Evolutionary conservation across 2,888 invertebrate species (phyloP).

Genomic region (Auanema sp.): DNA sequence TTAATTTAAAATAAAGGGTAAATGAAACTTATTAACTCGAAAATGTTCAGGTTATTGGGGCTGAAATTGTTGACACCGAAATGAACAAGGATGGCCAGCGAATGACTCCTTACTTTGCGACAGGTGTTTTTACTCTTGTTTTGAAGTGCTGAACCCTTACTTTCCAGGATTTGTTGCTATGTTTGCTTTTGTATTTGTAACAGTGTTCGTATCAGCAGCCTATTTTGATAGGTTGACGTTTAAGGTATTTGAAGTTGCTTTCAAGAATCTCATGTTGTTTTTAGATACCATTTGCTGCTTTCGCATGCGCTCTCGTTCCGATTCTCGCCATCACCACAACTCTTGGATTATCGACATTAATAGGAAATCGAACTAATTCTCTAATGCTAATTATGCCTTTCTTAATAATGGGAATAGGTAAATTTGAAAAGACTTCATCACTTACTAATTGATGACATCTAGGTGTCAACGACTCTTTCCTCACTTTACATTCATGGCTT

Average conservation of each 20-base stretch:
- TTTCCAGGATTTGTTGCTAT: conserved; percentile 15
- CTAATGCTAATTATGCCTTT: conserved; percentile 63
- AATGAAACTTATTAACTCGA: background rate
- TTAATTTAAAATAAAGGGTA: background rate
- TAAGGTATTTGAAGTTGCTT: background rate
- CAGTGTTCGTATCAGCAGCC: conserved; percentile 18
- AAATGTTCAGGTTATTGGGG: conserved; percentile 53
- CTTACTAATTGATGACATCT: background rate
- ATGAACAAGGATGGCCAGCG: conserved; percentile 61
- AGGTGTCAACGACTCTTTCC: conserved; percentile 62
- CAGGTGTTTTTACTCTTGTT: conserved; percentile 21
- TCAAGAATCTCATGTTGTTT: background rate
- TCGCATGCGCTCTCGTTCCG: conserved; percentile 53
- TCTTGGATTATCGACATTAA: conserved; percentile 50
- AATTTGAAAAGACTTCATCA: conserved; percentile 3
- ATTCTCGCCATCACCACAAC: conserved; percentile 56
- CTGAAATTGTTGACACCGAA: conserved; percentile 62
- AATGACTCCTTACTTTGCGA: conserved; percentile 57
- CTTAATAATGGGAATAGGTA: conserved; percentile 60
- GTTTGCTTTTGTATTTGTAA: conserved; percentile 23
- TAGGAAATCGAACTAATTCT: conserved; percentile 55
- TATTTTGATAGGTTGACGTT: conserved; percentile 20
- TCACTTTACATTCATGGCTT: conserved; percentile 57
- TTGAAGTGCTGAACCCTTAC: background rate
- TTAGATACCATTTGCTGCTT: conserved; percentile 35